Evolutionary conservation across 1,140 invertebrate species (phyloP).

Genomic region (Drosophila sproati): DNA sequence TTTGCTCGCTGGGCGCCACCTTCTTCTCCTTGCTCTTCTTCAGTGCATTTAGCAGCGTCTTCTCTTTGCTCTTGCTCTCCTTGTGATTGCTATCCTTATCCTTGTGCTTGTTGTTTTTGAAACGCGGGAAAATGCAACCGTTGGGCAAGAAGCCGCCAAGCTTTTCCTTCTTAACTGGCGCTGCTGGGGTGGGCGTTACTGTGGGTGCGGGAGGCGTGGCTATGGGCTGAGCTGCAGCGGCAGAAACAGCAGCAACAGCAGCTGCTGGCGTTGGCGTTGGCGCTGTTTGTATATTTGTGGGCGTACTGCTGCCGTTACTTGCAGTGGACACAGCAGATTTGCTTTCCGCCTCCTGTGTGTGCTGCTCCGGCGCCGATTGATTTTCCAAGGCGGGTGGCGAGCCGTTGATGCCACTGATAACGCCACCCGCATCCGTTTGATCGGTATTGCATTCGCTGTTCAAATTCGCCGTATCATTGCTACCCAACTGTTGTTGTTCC

Average conservation of each 20-base stretch:
- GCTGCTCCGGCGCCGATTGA: conserved; percentile 23
- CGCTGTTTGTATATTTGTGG: conserved; percentile 3
- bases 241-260: conserved; percentile 1
- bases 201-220: conserved; percentile 25
- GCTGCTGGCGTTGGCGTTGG: conserved; percentile 11
- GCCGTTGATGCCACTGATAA: conserved; percentile 39
- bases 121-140: conserved; percentile 83
- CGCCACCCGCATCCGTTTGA: conserved; percentile 63
- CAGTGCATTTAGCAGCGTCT: conserved; percentile 78
- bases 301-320: conserved; percentile 50
- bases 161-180: conserved; percentile 80
- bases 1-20: conserved; percentile 71
- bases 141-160: conserved; percentile 83
- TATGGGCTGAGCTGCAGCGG: neutral
- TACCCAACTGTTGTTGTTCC: conserved; percentile 16
- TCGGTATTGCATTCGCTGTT: conserved; percentile 26
- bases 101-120: conserved; percentile 84
- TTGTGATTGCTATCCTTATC: conserved; percentile 81
- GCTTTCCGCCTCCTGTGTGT: conserved; percentile 29
- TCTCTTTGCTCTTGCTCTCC: conserved; percentile 79
- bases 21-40: conserved; percentile 84
- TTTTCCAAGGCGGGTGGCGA: conserved; percentile 2
- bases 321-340: conserved; percentile 28
- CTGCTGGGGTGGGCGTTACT: conserved; percentile 36
- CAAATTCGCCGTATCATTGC: conserved; percentile 4